phyloP scores from a whole-genome alignment of 2,797 vertebrate species.

The Manis pentadactyla region DNA sequence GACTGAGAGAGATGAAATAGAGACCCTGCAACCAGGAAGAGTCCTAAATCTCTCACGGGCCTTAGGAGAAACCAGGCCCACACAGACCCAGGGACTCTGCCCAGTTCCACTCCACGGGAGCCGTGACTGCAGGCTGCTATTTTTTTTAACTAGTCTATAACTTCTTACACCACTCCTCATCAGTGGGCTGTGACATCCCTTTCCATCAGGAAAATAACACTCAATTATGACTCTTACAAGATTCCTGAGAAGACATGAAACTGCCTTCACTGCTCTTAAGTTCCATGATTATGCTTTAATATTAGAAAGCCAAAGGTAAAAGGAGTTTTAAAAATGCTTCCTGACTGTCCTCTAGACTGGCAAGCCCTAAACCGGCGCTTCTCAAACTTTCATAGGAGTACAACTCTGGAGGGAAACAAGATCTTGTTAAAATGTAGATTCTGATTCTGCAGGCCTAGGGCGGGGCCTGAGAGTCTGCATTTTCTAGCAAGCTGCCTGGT shows the following conservation, averaged over 20 bases:
- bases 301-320: rapidly evolving
- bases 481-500: too few species aligned
- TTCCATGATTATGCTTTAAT: rapidly evolving
- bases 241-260: background rate
- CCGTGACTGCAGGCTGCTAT: rapidly evolving
- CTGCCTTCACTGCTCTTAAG: background rate
- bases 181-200: rapidly evolving
- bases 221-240: background rate
- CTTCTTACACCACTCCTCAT: background rate
- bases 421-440: background rate
- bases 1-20: too few species aligned
- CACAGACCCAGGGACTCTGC: background rate
- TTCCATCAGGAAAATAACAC: background rate
- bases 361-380: background rate
- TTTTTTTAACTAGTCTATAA: background rate
- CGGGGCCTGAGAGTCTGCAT: background rate
- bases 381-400: rapidly evolving
- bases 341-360: background rate
- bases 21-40: rapidly evolving
- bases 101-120: rapidly evolving
- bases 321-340: background rate
- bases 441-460: background rate
- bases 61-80: background rate
- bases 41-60: rapidly evolving
- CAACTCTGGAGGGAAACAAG: rapidly evolving